These are phyloP conservation scores for Temnothorax rugatulus DNA, from an alignment of 2,888 invertebrate species.

Conservation along the genomic window DNA sequence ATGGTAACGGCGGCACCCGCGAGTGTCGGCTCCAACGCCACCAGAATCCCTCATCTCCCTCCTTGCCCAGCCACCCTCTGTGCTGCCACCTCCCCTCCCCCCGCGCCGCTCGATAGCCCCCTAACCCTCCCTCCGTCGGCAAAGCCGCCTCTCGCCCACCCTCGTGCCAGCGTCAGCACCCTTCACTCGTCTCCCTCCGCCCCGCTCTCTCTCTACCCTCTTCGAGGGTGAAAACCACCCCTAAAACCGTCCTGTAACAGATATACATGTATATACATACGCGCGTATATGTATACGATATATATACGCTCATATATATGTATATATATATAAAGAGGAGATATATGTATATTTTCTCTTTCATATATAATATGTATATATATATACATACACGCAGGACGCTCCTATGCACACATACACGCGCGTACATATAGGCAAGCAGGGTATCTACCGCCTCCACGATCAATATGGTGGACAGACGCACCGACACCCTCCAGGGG, in stretches of 20 bases:
- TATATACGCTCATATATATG: conserved; percentile 36
- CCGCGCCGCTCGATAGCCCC: conserved; percentile 64
- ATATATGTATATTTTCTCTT: conserved; percentile 15
- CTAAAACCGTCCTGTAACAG: conserved; percentile 79
- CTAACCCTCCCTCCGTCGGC: conserved; percentile 66
- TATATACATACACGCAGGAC: background rate
- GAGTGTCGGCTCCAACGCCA: conserved; percentile 89
- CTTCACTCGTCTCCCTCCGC: conserved; percentile 52
- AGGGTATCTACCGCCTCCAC: conserved; percentile 81
- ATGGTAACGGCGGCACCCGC: conserved; percentile 86
- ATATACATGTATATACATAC: conserved; percentile 1
- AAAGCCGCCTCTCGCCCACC: conserved; percentile 55
- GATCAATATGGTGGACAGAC: conserved; percentile 86
- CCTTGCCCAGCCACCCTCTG: conserved; percentile 77
- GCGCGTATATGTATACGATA: background rate
- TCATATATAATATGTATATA: background rate
- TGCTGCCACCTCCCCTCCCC: conserved; percentile 60
- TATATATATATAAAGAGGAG: conserved; percentile 34
- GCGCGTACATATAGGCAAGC: conserved; percentile 68
- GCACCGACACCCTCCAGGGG: conserved; percentile 82
- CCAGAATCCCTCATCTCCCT: conserved; percentile 85
- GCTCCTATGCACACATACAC: conserved; percentile 12
- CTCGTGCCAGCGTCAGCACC: conserved; percentile 68
- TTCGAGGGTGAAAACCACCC: conserved; percentile 78
- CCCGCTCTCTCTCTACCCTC: conserved; percentile 64